Percentiles rank a stretch among this genome's conserved stretches.
Conservation (phyloP, 2,888 invertebrate genomes). For the Drosophila setosimentum region DNA sequence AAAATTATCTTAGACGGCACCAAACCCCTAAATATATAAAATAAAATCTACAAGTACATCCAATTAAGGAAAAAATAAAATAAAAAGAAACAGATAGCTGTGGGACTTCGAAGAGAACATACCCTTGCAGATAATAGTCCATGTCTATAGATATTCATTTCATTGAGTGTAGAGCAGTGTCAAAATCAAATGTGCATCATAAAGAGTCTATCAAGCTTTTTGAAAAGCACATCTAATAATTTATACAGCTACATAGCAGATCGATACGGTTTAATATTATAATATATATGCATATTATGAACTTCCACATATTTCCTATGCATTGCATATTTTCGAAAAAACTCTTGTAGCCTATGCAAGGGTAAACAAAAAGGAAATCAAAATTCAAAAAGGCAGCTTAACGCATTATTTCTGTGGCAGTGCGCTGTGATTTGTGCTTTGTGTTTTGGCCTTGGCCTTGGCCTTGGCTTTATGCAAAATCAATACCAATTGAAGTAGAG, state of each 20-base stretch:
- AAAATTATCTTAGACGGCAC: constrained; percentile 25
- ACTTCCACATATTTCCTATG: background rate
- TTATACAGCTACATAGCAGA: background rate
- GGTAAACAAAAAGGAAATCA: background rate
- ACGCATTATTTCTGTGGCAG: constrained; percentile 7
- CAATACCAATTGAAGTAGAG: constrained; percentile 28
- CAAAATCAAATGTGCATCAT: background rate
- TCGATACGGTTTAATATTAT: background rate
- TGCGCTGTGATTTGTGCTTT: constrained; percentile 5
- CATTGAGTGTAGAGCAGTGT: background rate
- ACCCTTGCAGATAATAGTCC: background rate
- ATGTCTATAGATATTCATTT: background rate
- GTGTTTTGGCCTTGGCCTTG: constrained; percentile 6
- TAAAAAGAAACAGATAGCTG: background rate
- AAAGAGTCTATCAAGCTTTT: background rate
- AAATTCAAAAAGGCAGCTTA: constrained; percentile 20
- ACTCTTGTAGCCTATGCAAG: background rate
- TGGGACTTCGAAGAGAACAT: background rate
- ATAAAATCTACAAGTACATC: background rate
- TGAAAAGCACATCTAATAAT: background rate
- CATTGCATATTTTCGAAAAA: background rate
- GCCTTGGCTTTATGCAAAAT: constrained; percentile 39
- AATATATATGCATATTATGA: background rate
- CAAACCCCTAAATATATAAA: background rate
- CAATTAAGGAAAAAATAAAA: constrained; percentile 4